Evolutionary conservation across 35 echinoderm and acorn worm genomes (phyloP), one percentile per base, ranked within the genome.

Genomic region (Apostichopus californicus): DNA sequence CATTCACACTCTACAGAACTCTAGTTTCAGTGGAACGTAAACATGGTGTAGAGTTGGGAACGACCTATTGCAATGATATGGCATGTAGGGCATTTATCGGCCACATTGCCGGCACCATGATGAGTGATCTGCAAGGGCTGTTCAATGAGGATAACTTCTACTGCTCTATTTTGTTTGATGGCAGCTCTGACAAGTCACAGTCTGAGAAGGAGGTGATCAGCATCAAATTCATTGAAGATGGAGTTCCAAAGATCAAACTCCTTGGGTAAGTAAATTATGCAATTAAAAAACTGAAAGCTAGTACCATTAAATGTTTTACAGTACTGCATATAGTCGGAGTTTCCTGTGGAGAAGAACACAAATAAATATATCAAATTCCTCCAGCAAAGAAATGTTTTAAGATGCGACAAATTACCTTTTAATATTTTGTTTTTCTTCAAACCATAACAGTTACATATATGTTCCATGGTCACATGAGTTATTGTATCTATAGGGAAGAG

Each of bases 181-280:
- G 87, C 9, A 96, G 92, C 88, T 83, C 94, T 6, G 94, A 96
- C 56, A 93, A 93, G 28, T 59, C 92, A 15, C 61, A 90, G 5
- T 90, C 91, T 17, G 92, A 93, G 83, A 95, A 95, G 34, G 92
- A 96, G 77, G 68, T 93, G 7, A 87, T 91, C 54, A 88, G 78
- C 34, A 93, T 93, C 24, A 95, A 93, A 61, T 8, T 92, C 34
- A 7, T 95, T 9, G 90, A 92, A 11, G 54, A 95, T 95, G 94
- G 94, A 11, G 58, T 75, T 21, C 80, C 94, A 46, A 78, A 87
- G 71, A 95, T 92, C 4, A 95, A 92, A 52, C 28, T 92, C 9
- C 63, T 92, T 17, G 93, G 93, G 93, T 94, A 78, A 86, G 93
- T 91, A 52, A 80, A 60, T 60, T 60, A 28, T 28, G 26, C 26